Percentiles rank a stretch among this genome's conserved stretches.
Evolutionary conservation across 2,888 invertebrate genomes (phyloP).

Genomic region (Escarpia spicata): DNA sequence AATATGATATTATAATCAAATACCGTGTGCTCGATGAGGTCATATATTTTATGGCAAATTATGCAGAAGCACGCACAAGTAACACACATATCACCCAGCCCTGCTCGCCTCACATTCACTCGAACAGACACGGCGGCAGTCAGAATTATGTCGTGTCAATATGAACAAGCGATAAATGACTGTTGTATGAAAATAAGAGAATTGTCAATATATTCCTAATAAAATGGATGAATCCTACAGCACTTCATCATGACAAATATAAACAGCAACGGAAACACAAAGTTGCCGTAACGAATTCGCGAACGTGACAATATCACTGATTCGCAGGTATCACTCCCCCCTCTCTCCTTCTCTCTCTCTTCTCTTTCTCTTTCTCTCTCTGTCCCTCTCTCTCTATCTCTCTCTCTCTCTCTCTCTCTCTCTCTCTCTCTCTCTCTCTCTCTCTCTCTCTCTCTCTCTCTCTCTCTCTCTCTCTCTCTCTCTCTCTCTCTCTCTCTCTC

Average conservation of each 20-base stretch:
- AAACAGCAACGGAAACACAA: neutral
- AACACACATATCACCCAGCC: neutral
- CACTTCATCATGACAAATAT: neutral
- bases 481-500: neutral
- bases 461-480: constrained; percentile 13
- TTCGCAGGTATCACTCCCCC: neutral
- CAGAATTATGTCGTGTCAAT: neutral
- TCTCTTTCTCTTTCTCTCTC: neutral
- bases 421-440: neutral
- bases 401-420: neutral
- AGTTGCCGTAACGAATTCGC: neutral
- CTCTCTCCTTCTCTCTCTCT: neutral
- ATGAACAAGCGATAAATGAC: neutral
- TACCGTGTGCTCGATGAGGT: neutral
- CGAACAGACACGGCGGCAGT: neutral
- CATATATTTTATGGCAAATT: constrained; percentile 3
- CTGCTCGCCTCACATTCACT: neutral
- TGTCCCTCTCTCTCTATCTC: neutral
- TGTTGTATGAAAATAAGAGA: neutral
- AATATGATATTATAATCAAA: neutral
- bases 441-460: neutral
- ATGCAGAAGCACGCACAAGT: neutral
- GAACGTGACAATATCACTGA: neutral
- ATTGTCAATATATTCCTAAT: neutral
- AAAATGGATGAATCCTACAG: neutral